Evolutionary conservation across 1,140 invertebrate species (phyloP).

Genomic region (Hormaphis cornu): DNA sequence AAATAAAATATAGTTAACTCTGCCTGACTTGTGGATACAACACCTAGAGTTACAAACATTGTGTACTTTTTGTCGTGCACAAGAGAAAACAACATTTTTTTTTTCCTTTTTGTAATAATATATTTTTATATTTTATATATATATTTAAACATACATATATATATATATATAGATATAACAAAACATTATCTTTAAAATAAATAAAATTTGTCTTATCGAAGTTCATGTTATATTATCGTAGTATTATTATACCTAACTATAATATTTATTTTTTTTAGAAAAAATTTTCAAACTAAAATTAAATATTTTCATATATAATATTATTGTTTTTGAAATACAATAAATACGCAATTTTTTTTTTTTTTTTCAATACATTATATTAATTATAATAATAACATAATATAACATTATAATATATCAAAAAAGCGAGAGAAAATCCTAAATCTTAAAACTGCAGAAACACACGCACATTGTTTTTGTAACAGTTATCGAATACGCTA

Average conservation of each 20-base stretch:
- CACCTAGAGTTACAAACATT: too few species aligned
- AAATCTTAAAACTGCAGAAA: constrained; percentile 12
- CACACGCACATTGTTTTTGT: constrained; percentile 1
- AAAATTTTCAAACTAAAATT: not conserved
- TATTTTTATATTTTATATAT: not conserved
- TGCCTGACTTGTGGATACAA: too few species aligned
- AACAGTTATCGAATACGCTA: constrained; percentile 11
- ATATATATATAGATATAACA: constrained; percentile 12
- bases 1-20: too few species aligned
- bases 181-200: constrained; percentile 24
- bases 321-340: too few species aligned
- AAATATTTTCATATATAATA: too few species aligned
- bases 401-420: constrained; percentile 8
- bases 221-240: constrained; percentile 2
- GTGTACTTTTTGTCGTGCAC: too few species aligned
- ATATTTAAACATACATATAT: too few species aligned
- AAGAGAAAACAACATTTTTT: too few species aligned
- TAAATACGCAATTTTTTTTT: too few species aligned
- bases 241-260: not conserved
- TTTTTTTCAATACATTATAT: not conserved
- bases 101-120: too few species aligned
- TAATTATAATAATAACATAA: not conserved
- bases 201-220: constrained; percentile 12
- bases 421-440: constrained; percentile 21
- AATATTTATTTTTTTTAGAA: not conserved